Base-by-base conservation (phyloP, 2,797 vertebrate genomes). In the Brachyrhaphis roseni region DNA sequence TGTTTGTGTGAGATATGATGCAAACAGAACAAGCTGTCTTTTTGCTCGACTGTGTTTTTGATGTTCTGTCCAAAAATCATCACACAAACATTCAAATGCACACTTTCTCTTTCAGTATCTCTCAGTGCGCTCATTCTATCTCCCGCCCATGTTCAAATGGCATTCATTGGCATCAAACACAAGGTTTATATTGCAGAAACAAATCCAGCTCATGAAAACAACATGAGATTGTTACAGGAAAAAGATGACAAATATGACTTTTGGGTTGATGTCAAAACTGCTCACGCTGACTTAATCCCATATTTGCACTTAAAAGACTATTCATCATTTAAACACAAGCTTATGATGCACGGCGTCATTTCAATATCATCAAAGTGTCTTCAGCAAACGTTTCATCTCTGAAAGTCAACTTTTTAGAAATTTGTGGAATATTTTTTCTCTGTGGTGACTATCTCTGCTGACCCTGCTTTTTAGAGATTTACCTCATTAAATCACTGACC, bases 281-380 rank as follows among this genome's bases (percentile, higher is more conserved):
- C 86, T 91, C 84, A 80, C 76, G 4, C 84, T 86, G 86, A 92
- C 90, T 87, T 91, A 93, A 93, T 93, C 88, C 82, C 70, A 81
- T 87, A 93, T 93, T 94, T 93, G 89, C 90, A 93, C 92, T 92
- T 92, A 88, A 95, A 94, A 94, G 91, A 82, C 86, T 76, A 82
- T 91, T 90, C 84, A 84, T 76, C 74, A 81, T 92, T 88, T 89
- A 92, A 93, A 94, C 90, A 92, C 85, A 87, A 86, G 89, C 83
- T 89, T 86, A 81, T 87, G 86, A 91, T 84, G 81, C 84, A 85
- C 74, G 76, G 49, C 76, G 78, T 84, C 49, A 90, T 88, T 93
- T 92, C 80, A 82, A 90, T 88, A 92, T 88, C 83, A 92, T 93
- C 89, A 94, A 93, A 93, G 92, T 90, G 72, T 86, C 74, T 82